Conservation (phyloP, 2,797 vertebrate species). For the Peromyscus eremicus region DNA sequence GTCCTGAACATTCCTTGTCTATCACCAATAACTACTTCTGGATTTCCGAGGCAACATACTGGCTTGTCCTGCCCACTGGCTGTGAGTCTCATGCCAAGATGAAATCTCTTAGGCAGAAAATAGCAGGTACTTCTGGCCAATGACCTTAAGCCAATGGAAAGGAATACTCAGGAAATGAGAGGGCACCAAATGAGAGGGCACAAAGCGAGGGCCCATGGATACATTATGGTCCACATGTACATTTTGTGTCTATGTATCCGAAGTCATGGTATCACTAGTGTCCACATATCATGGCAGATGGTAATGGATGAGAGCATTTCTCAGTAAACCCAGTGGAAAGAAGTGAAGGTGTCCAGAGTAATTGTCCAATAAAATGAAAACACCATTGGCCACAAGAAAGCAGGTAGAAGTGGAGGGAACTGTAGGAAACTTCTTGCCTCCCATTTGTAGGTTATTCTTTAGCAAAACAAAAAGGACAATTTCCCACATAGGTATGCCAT, state of each 20-base stretch:
- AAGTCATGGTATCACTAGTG: not conserved
- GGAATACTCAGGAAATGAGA: not conserved
- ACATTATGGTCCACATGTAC: not conserved
- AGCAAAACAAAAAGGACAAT: not conserved
- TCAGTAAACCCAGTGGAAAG: not conserved
- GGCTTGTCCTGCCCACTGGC: not conserved
- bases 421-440: not conserved
- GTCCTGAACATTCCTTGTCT: not conserved
- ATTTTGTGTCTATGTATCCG: not conserved
- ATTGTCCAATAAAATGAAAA: not conserved
- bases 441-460: not conserved
- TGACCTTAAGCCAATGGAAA: not conserved
- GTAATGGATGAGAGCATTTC: not conserved
- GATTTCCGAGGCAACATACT: rapidly evolving
- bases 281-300: not conserved
- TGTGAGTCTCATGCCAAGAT: not conserved
- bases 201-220: too few relatives aligned
- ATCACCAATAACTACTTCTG: not conserved
- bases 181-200: not conserved
- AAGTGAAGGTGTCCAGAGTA: not conserved
- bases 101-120: not conserved
- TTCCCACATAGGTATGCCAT: not conserved
- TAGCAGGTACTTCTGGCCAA: not conserved
- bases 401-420: not conserved
- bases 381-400: not conserved